Base-by-base conservation (phyloP, 2,113 vertebrate genomes). In the Apodemus sylvaticus region DNA sequence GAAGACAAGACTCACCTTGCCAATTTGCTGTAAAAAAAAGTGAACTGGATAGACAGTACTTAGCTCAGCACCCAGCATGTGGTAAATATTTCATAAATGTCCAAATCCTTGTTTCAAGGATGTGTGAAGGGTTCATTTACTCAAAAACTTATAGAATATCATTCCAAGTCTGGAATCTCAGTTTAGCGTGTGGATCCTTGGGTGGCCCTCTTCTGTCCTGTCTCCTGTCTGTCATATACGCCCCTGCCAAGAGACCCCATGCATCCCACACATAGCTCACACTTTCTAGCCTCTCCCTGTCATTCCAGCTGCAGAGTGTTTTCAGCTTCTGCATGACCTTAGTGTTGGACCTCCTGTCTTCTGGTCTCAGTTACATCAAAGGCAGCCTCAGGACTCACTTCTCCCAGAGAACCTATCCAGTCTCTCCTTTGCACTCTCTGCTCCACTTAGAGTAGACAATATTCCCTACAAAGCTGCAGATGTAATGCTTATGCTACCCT, bases 181-280 rank as follows among this genome's bases (percentile, higher is more conserved):
- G 58, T 73, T 87, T 85, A 68, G 36, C 79, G 85, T 90, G 83
- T 60, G 7, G 7, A 11, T 45, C 39, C 29, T n/a, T 91, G 90
- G 42, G 48, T 58, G 74, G 22, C 66, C 94, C 58, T 86, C 51
- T 96, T 29, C 20, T 20, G 34, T 42, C 51, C 39, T 71, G 55
- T 94, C 53, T 94, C 68, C 71, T 87, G 70, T 88, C 79, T 93
- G 74, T 79, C 62, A 64, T 85, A 39, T n/a, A 22, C 71, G 86
- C 48, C 92, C 45, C 51, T 87, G 86, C 92, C 92, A 89, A 86
- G 77, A 51, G 62, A 96, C 77, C 94, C 89, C 81, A 36, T 62
- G 34, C 4, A 60, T 73, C 19, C 16, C 55, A 58, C 62, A 48
- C 86, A 86, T 94, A 94, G 96, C 81, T 93, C 91, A 94, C 89